Evolutionary conservation across 92 coral and sea anemone genomes (phyloP).

Genomic region (Heteractis magnifica): DNA sequence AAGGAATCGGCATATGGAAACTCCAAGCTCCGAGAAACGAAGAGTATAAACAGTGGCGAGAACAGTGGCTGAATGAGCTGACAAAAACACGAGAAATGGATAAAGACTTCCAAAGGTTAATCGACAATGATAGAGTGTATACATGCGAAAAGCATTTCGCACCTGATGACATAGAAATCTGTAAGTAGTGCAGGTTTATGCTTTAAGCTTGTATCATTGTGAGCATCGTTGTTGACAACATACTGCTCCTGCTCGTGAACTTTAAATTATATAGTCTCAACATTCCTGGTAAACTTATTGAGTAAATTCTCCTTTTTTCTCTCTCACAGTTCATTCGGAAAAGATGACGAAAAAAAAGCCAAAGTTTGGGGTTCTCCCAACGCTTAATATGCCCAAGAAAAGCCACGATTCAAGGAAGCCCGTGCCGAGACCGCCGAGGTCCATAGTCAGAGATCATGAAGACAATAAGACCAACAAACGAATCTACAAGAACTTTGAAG

Average conservation of each 20-base stretch:
- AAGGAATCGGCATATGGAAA: slow-evolving; percentile 49
- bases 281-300: slow-evolving; percentile 16
- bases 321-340: not conserved
- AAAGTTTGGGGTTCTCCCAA: slow-evolving; percentile 18
- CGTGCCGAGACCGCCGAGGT: slow-evolving; percentile 30
- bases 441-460: slow-evolving; percentile 8
- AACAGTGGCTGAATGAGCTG: slow-evolving; percentile 42
- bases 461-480: not conserved
- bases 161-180: slow-evolving; percentile 47
- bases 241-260: slow-evolving; percentile 12
- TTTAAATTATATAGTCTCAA: not conserved
- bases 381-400: slow-evolving; percentile 30
- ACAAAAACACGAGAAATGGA: slow-evolving; percentile 21
- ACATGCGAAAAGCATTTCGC: slow-evolving; percentile 37
- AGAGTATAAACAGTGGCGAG: slow-evolving; percentile 46
- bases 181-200: slow-evolving; percentile 25
- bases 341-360: too few relatives aligned
- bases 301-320: not conserved
- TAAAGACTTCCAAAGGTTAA: too few relatives aligned
- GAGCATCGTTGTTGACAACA: not conserved
- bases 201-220: too few relatives aligned
- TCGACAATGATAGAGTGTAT: too few relatives aligned
- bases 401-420: slow-evolving; percentile 34
- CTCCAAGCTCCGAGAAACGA: not conserved
- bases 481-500: slow-evolving; percentile 6